Base-by-base conservation (phyloP, 2,888 invertebrate genomes). In the Tenodera sinensis region DNA sequence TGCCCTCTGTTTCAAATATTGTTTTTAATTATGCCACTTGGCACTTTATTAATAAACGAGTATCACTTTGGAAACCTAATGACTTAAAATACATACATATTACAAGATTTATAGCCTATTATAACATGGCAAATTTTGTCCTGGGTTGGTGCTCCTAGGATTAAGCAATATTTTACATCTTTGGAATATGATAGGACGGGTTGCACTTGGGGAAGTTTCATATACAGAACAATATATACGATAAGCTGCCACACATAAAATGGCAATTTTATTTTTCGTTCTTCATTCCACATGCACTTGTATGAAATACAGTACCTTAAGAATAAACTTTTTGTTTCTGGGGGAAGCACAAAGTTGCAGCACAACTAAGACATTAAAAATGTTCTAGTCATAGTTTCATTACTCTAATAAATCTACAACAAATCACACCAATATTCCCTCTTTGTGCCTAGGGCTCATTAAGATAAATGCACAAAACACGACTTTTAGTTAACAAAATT, bases 261-360 rank as follows among this genome's bases (percentile, higher is more conserved):
- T 87, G 87, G 87, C 87, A 86, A 83, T 42, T 88, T 88, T 88
- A 84, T 84, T 88, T 84, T 27, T 30, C 27, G 14, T 83, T 85
- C 27, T 42, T 84, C 15, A 84, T 85, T 85, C 81, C 88, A 88
- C 85, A 88, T 88, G 88, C 82, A 88, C 84, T 85, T 88, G 82
- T 83, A 87, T 86, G 87, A 87, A 87, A 87, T 83, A 87, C n/a
- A 83, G 87, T 83, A 87, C 42, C 81, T 82, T 87, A 71, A 82
- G 82, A 87, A 82, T 82, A 87, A 82, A 30, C 25, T 1, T 34
- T 30, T 81, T 25, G 71, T 28, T 86, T 28, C 4, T 83, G n/a
- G 30, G 83, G 54, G 87, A 83, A 87, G 83, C 82, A 83, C 83
- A 87, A 87, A 87, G 87, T 81, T 42, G 82, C 34, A 87, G 83